Evolutionary conservation across 2,888 invertebrate species (phyloP).

Genomic region (Ferdinandea cuprea): DNA sequence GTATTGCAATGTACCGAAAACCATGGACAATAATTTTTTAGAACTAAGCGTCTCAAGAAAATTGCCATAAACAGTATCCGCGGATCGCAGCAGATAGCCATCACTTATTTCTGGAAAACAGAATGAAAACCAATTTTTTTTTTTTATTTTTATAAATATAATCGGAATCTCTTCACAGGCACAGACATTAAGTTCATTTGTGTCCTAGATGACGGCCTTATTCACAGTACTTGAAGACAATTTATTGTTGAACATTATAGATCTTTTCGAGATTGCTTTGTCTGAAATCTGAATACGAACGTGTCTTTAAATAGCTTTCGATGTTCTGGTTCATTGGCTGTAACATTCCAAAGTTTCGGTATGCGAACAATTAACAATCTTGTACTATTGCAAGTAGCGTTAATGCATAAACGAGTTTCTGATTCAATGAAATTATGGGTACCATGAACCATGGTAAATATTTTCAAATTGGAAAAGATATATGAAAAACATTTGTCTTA

Average conservation of each 20-base stretch:
- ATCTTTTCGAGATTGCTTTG: slow-evolving; percentile 35
- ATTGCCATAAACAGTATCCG: too few species aligned
- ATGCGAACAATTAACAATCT: neutral
- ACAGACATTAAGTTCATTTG: neutral
- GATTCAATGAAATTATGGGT: too few species aligned
- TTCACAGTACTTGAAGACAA: slow-evolving; percentile 29
- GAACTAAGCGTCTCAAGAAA: too few species aligned
- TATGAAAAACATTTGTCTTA: too few species aligned
- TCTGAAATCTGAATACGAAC: slow-evolving; percentile 4
- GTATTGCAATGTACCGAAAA: too few species aligned
- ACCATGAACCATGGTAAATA: too few species aligned
- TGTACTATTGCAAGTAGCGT: neutral
- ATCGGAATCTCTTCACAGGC: slow-evolving; percentile 1
- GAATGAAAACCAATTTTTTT: too few species aligned
- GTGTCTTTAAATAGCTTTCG: slow-evolving; percentile 49
- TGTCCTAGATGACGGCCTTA: slow-evolving; percentile 10
- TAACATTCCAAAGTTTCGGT: slow-evolving; percentile 15
- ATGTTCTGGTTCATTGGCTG: slow-evolving; percentile 39
- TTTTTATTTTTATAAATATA: slow-evolving; percentile 4
- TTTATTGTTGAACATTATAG: slow-evolving; percentile 43
- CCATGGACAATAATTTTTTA: too few species aligned
- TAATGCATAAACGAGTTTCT: too few species aligned
- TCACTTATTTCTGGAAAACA: too few species aligned
- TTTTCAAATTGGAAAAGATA: too few species aligned
- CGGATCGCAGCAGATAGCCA: too few species aligned